phyloP scores from a whole-genome alignment of 2,797 vertebrate genomes.

The Poecilia velifera region DNA sequence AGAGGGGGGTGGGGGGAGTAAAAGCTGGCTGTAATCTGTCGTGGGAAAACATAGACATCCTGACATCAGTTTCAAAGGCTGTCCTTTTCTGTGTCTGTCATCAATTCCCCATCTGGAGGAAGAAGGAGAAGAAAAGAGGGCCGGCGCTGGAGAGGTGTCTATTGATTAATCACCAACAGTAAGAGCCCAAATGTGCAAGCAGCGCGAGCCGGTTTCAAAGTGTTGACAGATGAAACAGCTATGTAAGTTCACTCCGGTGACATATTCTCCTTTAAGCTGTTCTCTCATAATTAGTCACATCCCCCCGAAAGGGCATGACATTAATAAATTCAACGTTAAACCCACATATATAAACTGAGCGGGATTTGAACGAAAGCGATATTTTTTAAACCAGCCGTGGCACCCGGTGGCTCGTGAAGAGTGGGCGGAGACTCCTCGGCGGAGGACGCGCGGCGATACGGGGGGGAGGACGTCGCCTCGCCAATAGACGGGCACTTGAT shows the following conservation, averaged over 20 bases:
- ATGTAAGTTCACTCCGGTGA: constrained; percentile 65
- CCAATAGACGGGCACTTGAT: constrained; percentile 59
- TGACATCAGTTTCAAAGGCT: constrained; percentile 62
- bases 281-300: constrained; percentile 77
- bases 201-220: constrained; percentile 65
- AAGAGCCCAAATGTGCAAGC: constrained; percentile 51
- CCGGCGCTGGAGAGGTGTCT: constrained; percentile 43
- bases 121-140: constrained; percentile 44
- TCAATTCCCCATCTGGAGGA: constrained; percentile 57
- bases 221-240: constrained; percentile 73
- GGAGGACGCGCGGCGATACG: constrained; percentile 64
- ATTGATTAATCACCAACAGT: constrained; percentile 69
- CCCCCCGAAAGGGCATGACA: constrained; percentile 79
- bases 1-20: not conserved
- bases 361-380: constrained; percentile 74
- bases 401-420: constrained; percentile 73
- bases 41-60: constrained; percentile 52
- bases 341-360: constrained; percentile 75
- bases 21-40: constrained; percentile 41
- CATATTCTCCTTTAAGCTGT: constrained; percentile 73
- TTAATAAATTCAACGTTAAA: constrained; percentile 82
- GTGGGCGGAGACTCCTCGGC: constrained; percentile 45
- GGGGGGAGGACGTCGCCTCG: constrained; percentile 58
- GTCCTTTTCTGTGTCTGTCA: constrained; percentile 57
- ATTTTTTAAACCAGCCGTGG: constrained; percentile 75